Conservation (phyloP, 2,113 vertebrate genomes). For the Nerophis ophidion region DNA sequence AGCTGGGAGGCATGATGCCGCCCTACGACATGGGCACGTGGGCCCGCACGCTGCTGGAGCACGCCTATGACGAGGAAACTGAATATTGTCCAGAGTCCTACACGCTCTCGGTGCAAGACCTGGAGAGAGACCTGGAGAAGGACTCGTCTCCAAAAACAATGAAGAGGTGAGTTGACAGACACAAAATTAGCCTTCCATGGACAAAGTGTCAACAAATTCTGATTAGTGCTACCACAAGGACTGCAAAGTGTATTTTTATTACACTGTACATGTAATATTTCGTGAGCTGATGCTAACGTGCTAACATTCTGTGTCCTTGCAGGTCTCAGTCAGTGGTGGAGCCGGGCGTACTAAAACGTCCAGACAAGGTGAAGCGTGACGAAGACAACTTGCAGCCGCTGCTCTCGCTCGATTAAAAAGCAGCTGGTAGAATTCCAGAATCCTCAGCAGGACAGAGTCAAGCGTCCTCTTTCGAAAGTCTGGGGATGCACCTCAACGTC, state of each 20-base stretch:
- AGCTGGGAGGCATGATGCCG: conserved; percentile 96
- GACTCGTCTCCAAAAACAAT: conserved; percentile 92
- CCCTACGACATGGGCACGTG: conserved; percentile 98
- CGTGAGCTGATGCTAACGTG: not conserved
- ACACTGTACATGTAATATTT: not conserved
- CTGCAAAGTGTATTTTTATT: not conserved
- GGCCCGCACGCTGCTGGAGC: conserved; percentile 96
- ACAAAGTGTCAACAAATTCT: no score
- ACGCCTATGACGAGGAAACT: conserved; percentile 95
- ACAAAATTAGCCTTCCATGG: not conserved
- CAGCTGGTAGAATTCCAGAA: not conserved
- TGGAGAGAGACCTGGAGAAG: conserved; percentile 87
- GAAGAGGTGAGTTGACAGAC: conserved; percentile 78
- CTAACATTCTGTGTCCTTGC: conserved; percentile 17
- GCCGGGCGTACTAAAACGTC: conserved; percentile 87
- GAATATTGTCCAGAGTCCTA: conserved; percentile 88
- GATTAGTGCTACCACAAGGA: not conserved
- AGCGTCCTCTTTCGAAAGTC: no score
- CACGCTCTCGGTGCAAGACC: conserved; percentile 81
- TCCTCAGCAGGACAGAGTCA: not conserved
- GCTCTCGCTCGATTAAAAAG: conserved; percentile 88
- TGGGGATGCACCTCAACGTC: no score
- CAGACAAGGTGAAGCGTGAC: conserved; percentile 90
- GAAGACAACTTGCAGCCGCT: conserved; percentile 98
- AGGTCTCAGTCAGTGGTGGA: conserved; percentile 98